A percentile compares a stretch with the other conserved stretches of the same genome.
phyloP scores from a whole-genome alignment of 2,113 vertebrate genomes.

The Gymnocephalus cernua region DNA sequence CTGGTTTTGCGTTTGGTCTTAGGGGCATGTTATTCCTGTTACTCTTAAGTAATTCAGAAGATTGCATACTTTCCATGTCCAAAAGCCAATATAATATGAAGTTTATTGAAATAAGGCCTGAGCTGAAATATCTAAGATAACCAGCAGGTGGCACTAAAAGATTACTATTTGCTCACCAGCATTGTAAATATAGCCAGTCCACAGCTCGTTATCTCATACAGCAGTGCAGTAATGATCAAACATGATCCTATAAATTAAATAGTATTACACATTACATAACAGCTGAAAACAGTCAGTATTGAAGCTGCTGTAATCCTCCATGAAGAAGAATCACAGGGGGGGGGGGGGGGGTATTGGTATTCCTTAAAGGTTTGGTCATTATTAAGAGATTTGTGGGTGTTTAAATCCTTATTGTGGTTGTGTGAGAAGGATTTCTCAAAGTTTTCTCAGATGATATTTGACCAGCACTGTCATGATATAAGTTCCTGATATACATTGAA shows the following conservation, averaged over 20 bases:
- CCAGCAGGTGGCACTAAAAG: slow-evolving; percentile 23
- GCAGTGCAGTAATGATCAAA: background rate
- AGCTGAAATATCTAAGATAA: background rate
- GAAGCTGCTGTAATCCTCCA: background rate
- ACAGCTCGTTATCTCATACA: background rate
- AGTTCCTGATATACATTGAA: background rate
- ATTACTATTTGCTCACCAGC: background rate
- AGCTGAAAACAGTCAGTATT: background rate
- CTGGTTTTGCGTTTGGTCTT: too few relatives aligned
- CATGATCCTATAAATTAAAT: too few relatives aligned
- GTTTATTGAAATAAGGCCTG: background rate
- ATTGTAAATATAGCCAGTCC: background rate
- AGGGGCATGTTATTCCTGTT: too few relatives aligned
- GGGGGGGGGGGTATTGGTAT: too few relatives aligned
- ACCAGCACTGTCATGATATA: background rate
- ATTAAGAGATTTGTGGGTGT: background rate
- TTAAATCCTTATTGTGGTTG: background rate
- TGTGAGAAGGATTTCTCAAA: background rate
- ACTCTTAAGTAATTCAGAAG: too few relatives aligned
- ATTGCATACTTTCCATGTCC: background rate
- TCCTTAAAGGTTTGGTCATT: background rate
- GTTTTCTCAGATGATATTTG: background rate
- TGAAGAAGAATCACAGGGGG: too few relatives aligned
- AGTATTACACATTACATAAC: background rate
- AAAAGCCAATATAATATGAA: background rate